These are phyloP conservation scores for Sebastolobus altivelis DNA, from an alignment of 2,797 vertebrate genomes.

Conservation along the genomic window DNA sequence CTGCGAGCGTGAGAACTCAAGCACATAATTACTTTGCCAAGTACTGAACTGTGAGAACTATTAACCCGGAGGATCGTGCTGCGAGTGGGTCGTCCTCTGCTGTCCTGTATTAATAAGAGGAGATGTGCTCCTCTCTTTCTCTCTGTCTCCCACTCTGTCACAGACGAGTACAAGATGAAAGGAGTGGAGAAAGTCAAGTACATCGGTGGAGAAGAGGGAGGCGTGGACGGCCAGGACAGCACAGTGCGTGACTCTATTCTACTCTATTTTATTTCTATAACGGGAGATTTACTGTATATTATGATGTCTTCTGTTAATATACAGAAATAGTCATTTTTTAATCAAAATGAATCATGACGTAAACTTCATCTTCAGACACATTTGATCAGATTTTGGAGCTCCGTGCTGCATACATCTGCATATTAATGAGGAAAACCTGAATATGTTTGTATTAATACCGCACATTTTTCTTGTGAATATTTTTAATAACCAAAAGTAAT, in stretches of 20 bases:
- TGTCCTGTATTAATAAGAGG: constrained; percentile 46
- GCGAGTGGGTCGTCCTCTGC: constrained; percentile 36
- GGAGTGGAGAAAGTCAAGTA: constrained; percentile 97
- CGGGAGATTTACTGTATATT: neutral
- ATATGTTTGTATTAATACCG: neutral
- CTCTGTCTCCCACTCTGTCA: constrained; percentile 54
- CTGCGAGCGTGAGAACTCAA: constrained; percentile 61
- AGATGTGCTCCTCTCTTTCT: constrained; percentile 42
- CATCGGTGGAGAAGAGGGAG: constrained; percentile 93
- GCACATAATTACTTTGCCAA: constrained; percentile 72
- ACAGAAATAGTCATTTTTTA: neutral
- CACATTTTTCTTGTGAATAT: neutral
- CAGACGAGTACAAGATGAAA: constrained; percentile 98
- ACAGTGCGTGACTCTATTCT: constrained; percentile 85
- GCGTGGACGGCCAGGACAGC: constrained; percentile 94
- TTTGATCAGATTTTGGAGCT: neutral
- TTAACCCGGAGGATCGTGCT: constrained; percentile 48
- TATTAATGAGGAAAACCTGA: neutral
- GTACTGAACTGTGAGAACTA: constrained; percentile 65
- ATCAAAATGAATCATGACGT: neutral
- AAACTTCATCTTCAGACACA: neutral
- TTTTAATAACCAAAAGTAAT: neutral
- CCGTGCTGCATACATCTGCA: neutral
- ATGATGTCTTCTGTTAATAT: neutral
- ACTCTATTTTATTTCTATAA: neutral